These are phyloP conservation scores for Acholoe squamosa DNA, from an alignment of 2,888 invertebrate species.

Conservation along the genomic window DNA sequence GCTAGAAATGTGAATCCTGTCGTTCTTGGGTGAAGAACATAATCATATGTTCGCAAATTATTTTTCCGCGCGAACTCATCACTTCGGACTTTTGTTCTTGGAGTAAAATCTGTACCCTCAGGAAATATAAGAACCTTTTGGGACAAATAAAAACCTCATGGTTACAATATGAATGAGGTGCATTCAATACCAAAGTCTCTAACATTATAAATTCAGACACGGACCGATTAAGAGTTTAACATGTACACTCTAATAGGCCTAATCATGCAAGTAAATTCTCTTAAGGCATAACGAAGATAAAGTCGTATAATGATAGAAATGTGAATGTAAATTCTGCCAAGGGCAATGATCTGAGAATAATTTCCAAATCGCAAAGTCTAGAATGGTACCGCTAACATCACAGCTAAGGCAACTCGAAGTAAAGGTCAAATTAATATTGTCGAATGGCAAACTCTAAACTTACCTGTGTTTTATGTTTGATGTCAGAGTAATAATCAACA, in stretches of 20 bases:
- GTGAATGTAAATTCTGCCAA: too few relatives aligned
- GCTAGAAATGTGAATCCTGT: conserved; percentile 88
- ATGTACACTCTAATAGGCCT: background rate
- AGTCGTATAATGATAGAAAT: too few relatives aligned
- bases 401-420: too few relatives aligned
- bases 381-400: too few relatives aligned
- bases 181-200: background rate
- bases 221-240: background rate
- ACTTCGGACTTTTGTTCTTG: conserved; percentile 88
- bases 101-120: conserved; percentile 93
- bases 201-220: background rate
- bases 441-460: background rate
- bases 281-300: too few relatives aligned
- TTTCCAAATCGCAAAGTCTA: too few relatives aligned
- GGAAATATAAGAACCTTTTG: conserved; percentile 90
- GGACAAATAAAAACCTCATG: background rate
- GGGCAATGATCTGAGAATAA: too few relatives aligned
- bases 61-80: conserved; percentile 89
- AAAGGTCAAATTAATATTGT: too few relatives aligned
- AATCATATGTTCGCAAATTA: conserved; percentile 87
- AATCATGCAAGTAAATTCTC: background rate
- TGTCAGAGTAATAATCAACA: conserved; percentile 89
- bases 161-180: background rate
- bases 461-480: conserved; percentile 86
- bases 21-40: conserved; percentile 93